phyloP scores from a whole-genome alignment of 2,113 vertebrate genomes.

The Carassius auratus region DNA sequence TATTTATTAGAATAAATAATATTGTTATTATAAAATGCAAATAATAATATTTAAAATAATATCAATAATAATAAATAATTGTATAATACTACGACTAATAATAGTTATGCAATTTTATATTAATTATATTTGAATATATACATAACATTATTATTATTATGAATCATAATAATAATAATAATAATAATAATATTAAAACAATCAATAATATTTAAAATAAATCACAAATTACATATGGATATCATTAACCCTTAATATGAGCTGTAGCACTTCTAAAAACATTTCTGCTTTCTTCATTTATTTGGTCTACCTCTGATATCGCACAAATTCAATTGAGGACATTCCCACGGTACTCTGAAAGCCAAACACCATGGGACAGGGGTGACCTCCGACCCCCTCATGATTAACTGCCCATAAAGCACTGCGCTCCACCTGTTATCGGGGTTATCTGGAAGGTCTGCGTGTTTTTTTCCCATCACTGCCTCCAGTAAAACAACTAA shows the following conservation, averaged over 20 bases:
- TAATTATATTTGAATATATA: too few species aligned
- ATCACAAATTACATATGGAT: too few species aligned
- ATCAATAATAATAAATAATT: too few species aligned
- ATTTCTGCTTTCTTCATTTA: background rate
- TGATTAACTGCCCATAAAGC: constrained; percentile 29
- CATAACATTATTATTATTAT: too few species aligned
- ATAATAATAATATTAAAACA: too few species aligned
- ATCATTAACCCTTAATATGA: background rate
- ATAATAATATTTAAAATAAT: too few species aligned
- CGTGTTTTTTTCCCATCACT: constrained; percentile 31
- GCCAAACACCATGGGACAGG: constrained; percentile 35
- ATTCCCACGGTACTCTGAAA: constrained; percentile 46
- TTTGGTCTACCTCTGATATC: background rate
- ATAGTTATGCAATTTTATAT: too few species aligned
- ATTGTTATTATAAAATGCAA: too few species aligned
- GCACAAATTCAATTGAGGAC: background rate
- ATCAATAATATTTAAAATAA: too few species aligned
- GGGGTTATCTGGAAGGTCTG: constrained; percentile 38
- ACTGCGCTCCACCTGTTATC: constrained; percentile 30
- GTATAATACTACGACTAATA: too few species aligned
- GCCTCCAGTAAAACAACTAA: constrained; percentile 30
- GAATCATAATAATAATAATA: too few species aligned
- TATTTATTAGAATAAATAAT: too few species aligned
- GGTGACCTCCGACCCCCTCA: constrained; percentile 10
- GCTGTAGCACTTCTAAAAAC: background rate